Evolutionary conservation across 2,888 invertebrate species (phyloP), one percentile per base, ranked within the genome.

Genomic region (Prosopocoilus inquinatus): DNA sequence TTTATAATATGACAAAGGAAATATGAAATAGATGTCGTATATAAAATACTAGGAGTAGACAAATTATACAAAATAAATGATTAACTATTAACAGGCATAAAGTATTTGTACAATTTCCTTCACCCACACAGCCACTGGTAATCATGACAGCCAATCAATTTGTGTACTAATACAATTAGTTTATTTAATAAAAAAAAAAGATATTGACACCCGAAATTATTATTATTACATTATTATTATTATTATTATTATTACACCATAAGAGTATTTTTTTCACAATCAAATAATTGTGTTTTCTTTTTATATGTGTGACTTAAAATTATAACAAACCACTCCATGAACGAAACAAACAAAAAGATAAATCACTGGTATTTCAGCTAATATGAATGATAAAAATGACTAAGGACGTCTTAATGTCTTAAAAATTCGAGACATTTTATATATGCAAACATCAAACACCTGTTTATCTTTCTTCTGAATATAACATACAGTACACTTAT

Each of bases 71-170:
- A 53, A 53, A 52, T 51, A 45, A 50, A 52, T 46, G 52, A 39
- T 47, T 46, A 39, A 53, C 36, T 53, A 53, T 53, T 53, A 53
- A 53, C 52, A 53, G 52, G 52, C 47, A 49, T 54, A 57, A 53
- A 53, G 20, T 54, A 57, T 57, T 54, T 54, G 54, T 57, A 57
- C 49, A 57, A 57, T 57, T 54, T 47, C 20, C 50, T 54, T 50
- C 47, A 49, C 47, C 49, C 57, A 54, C 57, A 58, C 47, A 53
- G 53, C 53, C 53, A 48, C 52, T 20, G 36, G 47, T 56, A 39
- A 47, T 43, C 52, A 58, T 58, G 55, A 58, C 58, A 58, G 58
- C 58, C 58, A 48, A 58, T 58, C 58, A 58, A 54, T 54, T 58
- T 58, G 58, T 58, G 58, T 51, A 55, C 16, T 50, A 50, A 41